Base-by-base conservation (phyloP, 2,113 vertebrate species). In the Platichthys flesus region DNA sequence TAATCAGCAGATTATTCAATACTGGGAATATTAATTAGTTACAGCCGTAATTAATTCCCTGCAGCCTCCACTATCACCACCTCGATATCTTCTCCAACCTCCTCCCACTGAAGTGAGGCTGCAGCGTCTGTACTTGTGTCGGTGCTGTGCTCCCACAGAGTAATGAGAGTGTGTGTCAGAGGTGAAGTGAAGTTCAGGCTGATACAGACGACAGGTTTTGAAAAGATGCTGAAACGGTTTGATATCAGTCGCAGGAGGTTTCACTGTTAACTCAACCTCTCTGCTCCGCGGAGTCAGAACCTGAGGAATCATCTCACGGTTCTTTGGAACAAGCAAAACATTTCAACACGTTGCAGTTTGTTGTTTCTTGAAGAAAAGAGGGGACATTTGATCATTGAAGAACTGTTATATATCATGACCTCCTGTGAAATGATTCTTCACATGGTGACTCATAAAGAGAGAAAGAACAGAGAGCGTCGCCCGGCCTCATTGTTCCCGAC, bases 131-230 rank as follows among this genome's bases (percentile, higher is more conserved):
- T 42, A 51, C 45, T 72, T 67, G 60, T 42, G 74, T 52, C 69
- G 57, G 56, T 9, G 54, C 74, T 54, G 49, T 15, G 12, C 42
- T 77, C 31, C 73, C 76, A 51, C 21, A 15, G 55, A 84, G 83
- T 83, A 76, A 86, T 74, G 68, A 83, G 74, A 23, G 28, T 64
- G 59, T 56, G 60, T 71, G 71, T 57, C 76, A 66, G 45, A 76
- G 56, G 63, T 84, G 82, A 71, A 12, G 40, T 42, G 40, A 42
- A 42, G 40, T 42, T 42, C 40, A 42, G 40, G 12, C 10, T 10
- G 40, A 42, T 42, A 12, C 10, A 42, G 40, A 42, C 12, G 40
- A 13, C 40, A 42, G 40, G 12, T 42, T 31, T 2, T 42, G 40
- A 42, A 10, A 10, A 10, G 9, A 13, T 13, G 54, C 45, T 71